phyloP scores from a whole-genome alignment of 2,113 vertebrate species.

The Sula dactylatra region DNA sequence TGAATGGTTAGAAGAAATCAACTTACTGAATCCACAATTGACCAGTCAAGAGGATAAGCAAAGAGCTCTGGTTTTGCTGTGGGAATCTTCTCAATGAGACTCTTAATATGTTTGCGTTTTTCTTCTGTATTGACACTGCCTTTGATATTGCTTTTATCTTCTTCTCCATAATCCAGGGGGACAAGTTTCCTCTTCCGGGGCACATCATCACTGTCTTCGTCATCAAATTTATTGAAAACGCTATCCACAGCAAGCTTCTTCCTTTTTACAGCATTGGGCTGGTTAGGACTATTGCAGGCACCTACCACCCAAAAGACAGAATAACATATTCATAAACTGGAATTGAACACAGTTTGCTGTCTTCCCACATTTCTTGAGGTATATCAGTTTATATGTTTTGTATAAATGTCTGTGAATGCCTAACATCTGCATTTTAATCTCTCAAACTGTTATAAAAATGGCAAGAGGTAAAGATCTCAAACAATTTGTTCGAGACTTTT shows the following conservation, averaged over 20 bases:
- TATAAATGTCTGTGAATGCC: background rate
- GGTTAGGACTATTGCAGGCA: slow-evolving; percentile 91
- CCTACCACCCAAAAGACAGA: slow-evolving; percentile 71
- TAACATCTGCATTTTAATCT: background rate
- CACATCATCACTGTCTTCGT: slow-evolving; percentile 93
- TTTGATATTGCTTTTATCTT: slow-evolving; percentile 92
- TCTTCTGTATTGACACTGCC: slow-evolving; percentile 93
- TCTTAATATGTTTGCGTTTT: slow-evolving; percentile 98
- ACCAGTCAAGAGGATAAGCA: slow-evolving; percentile 96
- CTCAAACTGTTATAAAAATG: background rate
- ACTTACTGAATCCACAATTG: slow-evolving; percentile 96
- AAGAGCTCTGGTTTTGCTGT: slow-evolving; percentile 98
- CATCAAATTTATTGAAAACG: slow-evolving; percentile 96
- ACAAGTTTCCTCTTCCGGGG: slow-evolving; percentile 96
- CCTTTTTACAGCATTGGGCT: slow-evolving; percentile 89
- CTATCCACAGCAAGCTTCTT: slow-evolving; percentile 97
- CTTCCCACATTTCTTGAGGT: background rate
- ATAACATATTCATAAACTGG: background rate
- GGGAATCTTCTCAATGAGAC: slow-evolving; percentile 97
- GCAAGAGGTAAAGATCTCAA: background rate
- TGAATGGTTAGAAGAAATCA: background rate
- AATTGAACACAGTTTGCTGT: background rate
- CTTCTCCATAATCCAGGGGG: slow-evolving; percentile 95
- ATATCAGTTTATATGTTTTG: background rate
- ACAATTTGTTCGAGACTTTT: background rate